Conservation (phyloP, 2,113 vertebrate genomes). For the Siniperca chuatsi region DNA sequence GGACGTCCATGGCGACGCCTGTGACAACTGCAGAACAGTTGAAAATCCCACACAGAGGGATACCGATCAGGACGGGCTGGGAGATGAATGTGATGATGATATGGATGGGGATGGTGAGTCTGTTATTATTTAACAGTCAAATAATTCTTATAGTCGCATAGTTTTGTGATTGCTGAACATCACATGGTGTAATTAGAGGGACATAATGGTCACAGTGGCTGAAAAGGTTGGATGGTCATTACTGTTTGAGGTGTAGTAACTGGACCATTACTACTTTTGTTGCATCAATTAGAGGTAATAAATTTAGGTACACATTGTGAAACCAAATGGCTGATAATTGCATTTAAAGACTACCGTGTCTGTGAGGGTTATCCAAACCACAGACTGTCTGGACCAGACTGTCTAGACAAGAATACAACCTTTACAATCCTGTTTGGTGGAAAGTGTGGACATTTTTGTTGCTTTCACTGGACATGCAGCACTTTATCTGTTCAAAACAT, state of each 20-base stretch:
- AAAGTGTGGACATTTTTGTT: slow-evolving; percentile 27
- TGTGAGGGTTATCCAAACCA: slow-evolving; percentile 33
- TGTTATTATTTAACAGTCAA: not conserved
- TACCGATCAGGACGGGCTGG: slow-evolving; percentile 92
- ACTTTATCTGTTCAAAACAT: slow-evolving; percentile 66
- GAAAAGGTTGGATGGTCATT: not conserved
- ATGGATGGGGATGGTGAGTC: slow-evolving; percentile 95
- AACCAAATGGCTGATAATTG: slow-evolving; percentile 43
- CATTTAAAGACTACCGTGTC: slow-evolving; percentile 12
- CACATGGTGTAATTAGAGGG: not conserved
- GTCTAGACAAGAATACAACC: slow-evolving; percentile 14
- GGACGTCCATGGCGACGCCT: slow-evolving; percentile 94
- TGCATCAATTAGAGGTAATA: slow-evolving; percentile 44
- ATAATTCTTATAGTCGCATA: not conserved
- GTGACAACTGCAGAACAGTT: slow-evolving; percentile 91
- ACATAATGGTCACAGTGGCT: not conserved
- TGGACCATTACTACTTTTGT: slow-evolving; percentile 25
- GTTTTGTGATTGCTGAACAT: not conserved
- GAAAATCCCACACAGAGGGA: slow-evolving; percentile 94
- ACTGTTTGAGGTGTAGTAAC: slow-evolving; percentile 9
- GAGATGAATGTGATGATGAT: slow-evolving; percentile 96
- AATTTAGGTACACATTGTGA: slow-evolving; percentile 31
- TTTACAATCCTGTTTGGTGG: slow-evolving; percentile 9
- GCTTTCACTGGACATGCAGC: slow-evolving; percentile 35
- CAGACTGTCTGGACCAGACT: slow-evolving; percentile 36